Base-by-base conservation (phyloP, 2,113 vertebrate genomes). In the Ondatra zibethicus region DNA sequence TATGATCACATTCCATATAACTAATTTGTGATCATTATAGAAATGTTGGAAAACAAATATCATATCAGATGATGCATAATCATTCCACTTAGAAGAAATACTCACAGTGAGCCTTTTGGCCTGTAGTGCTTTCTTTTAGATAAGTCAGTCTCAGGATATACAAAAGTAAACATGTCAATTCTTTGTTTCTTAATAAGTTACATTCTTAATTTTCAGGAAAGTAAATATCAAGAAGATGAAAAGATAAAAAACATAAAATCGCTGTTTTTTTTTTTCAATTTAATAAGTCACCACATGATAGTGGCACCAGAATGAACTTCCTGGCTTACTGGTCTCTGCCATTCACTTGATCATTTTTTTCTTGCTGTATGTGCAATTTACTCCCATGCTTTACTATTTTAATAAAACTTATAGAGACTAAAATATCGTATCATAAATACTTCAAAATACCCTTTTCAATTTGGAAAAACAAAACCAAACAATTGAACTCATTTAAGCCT, bases 381-480 rank as follows among this genome's bases (percentile, higher is more conserved):
- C 8, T 50, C 39, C 58, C 17, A 50, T 63, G 29, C 55, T 89
- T 80, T 81, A 91, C 36, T 27, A 89, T 82, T 84, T 92, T 86
- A 88, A 68, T 88, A 91, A 84, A 12, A 78, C 55, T n/a, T 63
- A 70, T 29, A 92, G 42, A 45, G 50, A 45, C 21, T 25, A 85
- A 33, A 77, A 63, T 16, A 78, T 81, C 2, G 29, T 73, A 63
- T 81, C 2, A 33, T 73, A 63, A 92, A 84, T 78, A 87, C 97
- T 95, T 81, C 89, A 92, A 73, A 93, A 88, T 91, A 58, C 45
- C 19, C 5, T 82, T 95, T 33, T 36, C 25, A 89, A 78, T 78
- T 92, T 10, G 63, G 58, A 86, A 84, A 93, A 16, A 23, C 63
- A 81, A 5, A 95, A 90, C 84, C 21, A 90, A 85, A 95, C 25